Evolutionary conservation across 2,113 vertebrate genomes (phyloP), one percentile per base, ranked within the genome.

Genomic region (Platysteira castanea): DNA sequence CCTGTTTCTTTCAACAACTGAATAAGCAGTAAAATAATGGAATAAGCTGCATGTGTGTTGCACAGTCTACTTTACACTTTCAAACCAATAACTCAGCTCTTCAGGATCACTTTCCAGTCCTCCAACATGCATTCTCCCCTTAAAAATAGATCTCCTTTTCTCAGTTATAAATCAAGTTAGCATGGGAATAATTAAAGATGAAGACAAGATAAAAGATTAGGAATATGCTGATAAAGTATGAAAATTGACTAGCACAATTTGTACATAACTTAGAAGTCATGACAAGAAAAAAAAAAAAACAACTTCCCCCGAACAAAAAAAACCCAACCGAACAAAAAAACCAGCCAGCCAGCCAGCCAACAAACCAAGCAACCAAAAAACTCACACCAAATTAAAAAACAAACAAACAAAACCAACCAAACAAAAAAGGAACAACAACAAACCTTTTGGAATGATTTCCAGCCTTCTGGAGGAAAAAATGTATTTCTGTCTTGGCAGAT

Each of bases 21-120:
- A 93, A 74, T 77, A 94, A 96, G 70, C 52, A 93, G 60, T 47
- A 59, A 84, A 92, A 93, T 87, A 56, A 67, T 68, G 31, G 71
- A 90, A 78, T 71, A 78, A 82, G 16, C 16, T 88, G 28, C 37
- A 15, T 22, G n/a, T 84, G 14, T 75, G 30, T 86, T 84, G 41
- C 63, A 49, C 10, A 23, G 20, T 60, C 56, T 80, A 19, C 61
- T 57, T 69, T 46, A 57, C 10, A 33, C 35, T 60, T 93, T 68
- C 31, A 91, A 57, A 60, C 15, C 52, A 71, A 2, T 76, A 92
- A 42, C 30, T 67, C 50, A 35, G 49, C 42, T 74, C 77, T 79
- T 82, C 68, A 82, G 67, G 19, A 87, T 57, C n/a, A 23, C 42
- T 90, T 74, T 63, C 24, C 42, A 44, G 35, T 87, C 9, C 53